Percentiles rank a stretch among this genome's conserved stretches.
phyloP scores from a whole-genome alignment of 2,888 invertebrate genomes.

The Scaptomyza parva region DNA sequence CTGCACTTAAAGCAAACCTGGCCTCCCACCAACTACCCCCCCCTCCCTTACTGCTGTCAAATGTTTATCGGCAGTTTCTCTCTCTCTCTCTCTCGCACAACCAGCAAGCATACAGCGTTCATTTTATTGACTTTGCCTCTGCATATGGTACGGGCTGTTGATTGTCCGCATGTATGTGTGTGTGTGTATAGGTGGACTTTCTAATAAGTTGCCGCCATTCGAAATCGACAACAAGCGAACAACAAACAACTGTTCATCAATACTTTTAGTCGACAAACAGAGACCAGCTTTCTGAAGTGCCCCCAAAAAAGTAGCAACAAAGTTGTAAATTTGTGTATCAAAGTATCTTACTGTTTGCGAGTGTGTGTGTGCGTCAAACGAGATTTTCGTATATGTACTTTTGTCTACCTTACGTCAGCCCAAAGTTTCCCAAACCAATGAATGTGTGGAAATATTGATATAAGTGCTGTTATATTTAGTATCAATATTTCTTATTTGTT shows the following conservation, averaged over 20 bases:
- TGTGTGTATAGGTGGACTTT: conserved; percentile 54
- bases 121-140: conserved; percentile 76
- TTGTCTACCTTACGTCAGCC: conserved; percentile 60
- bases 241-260: conserved; percentile 78
- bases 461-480: conserved; percentile 58
- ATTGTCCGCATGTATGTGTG: conserved; percentile 38
- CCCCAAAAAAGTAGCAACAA: conserved; percentile 59
- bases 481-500: conserved; percentile 73
- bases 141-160: conserved; percentile 49
- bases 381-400: conserved; percentile 71
- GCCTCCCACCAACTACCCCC: background rate
- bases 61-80: conserved; percentile 19
- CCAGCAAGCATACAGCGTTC: conserved; percentile 72
- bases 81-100: no score
- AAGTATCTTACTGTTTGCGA: conserved; percentile 55
- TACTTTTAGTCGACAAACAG: conserved; percentile 71
- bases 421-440: background rate
- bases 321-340: conserved; percentile 76
- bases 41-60: background rate
- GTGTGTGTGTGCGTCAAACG: conserved; percentile 25
- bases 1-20: conserved; percentile 10
- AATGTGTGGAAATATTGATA: conserved; percentile 32
- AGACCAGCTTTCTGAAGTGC: conserved; percentile 34
- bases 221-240: conserved; percentile 60
- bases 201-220: conserved; percentile 73